phyloP scores from a whole-genome alignment of 2,888 invertebrate genomes.

The Agriotes lineatus region DNA sequence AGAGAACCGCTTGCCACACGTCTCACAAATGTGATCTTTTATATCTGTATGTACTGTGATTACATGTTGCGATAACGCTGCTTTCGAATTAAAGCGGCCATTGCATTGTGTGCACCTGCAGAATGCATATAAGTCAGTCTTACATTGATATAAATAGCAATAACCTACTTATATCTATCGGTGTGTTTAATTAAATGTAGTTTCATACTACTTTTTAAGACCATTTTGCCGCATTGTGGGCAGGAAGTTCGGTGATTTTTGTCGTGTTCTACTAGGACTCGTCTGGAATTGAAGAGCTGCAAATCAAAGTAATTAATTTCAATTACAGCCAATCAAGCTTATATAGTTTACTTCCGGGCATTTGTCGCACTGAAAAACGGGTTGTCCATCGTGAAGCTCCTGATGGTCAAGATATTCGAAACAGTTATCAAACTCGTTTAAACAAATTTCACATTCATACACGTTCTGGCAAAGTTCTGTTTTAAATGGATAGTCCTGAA shows the following conservation, averaged over 20 bases:
- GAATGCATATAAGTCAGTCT: background rate
- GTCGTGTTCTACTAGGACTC: slow-evolving; percentile 54
- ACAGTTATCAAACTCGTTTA: slow-evolving; percentile 48
- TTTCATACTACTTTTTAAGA: slow-evolving; percentile 55
- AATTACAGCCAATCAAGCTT: background rate
- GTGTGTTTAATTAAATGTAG: slow-evolving; percentile 55
- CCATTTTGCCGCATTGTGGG: slow-evolving; percentile 54
- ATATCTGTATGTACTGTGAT: slow-evolving; percentile 57
- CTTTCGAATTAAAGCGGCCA: slow-evolving; percentile 53
- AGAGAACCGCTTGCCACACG: slow-evolving; percentile 57
- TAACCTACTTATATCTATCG: slow-evolving; percentile 52
- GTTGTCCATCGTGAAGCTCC: slow-evolving; percentile 52
- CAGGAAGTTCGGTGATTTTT: slow-evolving; percentile 53
- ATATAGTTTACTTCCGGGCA: slow-evolving; percentile 48
- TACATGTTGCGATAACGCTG: slow-evolving; percentile 54
- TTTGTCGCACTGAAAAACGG: slow-evolving; percentile 56
- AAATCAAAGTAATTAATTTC: slow-evolving; percentile 15
- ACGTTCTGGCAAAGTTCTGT: slow-evolving; percentile 37
- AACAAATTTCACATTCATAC: slow-evolving; percentile 55
- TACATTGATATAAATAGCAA: background rate
- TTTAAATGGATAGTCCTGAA: slow-evolving; percentile 46
- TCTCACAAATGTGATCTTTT: slow-evolving; percentile 57
- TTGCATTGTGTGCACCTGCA: slow-evolving; percentile 54
- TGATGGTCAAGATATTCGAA: slow-evolving; percentile 57
- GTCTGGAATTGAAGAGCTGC: slow-evolving; percentile 50